Evolutionary conservation across 2,113 vertebrate species (phyloP), one percentile per base, ranked within the genome.

Genomic region (Ceyx cyanopectus): DNA sequence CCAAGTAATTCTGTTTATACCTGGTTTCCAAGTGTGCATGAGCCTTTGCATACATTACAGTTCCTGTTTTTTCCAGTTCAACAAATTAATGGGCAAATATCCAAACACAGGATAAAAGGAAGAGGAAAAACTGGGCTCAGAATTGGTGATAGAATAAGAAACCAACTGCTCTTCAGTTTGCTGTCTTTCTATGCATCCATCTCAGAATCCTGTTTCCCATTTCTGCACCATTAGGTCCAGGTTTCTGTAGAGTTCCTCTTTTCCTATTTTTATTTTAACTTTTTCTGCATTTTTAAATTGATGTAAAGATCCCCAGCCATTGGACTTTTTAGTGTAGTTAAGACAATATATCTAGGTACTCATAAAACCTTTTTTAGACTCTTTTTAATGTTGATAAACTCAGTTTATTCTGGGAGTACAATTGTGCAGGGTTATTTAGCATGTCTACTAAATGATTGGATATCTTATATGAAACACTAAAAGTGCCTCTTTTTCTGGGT

Each of bases 401-500:
- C 75, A 63, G 94, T 95, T 94, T 93, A 87, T 95, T 96, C 91
- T 89, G 91, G 91, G 95, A 89, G 87, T 96, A 89, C 92, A 65
- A 81, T 93, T 93, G 91, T 95, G 94, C 94, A 95, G 96, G 95
- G 92, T 96, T 95, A 93, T 86, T 93, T 91, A 92, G 91, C 81
- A 69, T 93, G 94, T 97, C 95, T 97, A 90, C 84, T 92, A 95
- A 97, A 96, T 85, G 94, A 97, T 97, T 97, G 96, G 97, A 98
- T 95, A 97, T 92, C 97, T 97, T 97, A 83, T 95, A 95, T 96
- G 85, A 97, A 97, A 98, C 97, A 98, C 97, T 98, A 97, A 97
- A 98, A 98, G 97, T 98, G 97, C 97, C 97, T 98, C 97, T 97
- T 97, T 98, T 98, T 97, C 95, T 97, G 97, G 93, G 95, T 96